These are phyloP conservation scores for Hypanus sabinus DNA, from an alignment of 2,113 vertebrate species.

Conservation along the genomic window DNA sequence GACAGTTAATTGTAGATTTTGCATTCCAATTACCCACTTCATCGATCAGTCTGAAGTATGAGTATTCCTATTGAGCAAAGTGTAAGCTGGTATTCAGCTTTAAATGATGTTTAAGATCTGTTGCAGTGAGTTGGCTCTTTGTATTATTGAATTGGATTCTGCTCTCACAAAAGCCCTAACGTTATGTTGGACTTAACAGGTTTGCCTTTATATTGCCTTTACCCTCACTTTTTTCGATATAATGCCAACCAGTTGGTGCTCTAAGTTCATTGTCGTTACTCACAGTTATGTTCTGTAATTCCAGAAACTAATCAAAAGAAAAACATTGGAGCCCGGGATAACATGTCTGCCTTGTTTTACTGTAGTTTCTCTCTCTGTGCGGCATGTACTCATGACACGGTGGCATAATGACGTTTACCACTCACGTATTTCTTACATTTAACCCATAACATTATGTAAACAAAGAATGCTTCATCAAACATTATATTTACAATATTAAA, in stretches of 20 bases:
- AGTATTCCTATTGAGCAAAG: not conserved
- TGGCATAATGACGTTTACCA: too few relatives aligned
- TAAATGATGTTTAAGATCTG: not conserved
- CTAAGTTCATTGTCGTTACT: not conserved
- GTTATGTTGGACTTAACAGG: not conserved
- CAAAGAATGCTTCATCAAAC: too few relatives aligned
- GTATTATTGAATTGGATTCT: not conserved
- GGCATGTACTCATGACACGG: too few relatives aligned
- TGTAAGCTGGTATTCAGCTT: not conserved
- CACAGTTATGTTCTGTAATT: too few relatives aligned
- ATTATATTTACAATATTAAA: too few relatives aligned
- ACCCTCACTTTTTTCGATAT: not conserved
- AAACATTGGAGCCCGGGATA: too few relatives aligned
- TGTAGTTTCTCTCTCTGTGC: too few relatives aligned
- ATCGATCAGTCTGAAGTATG: not conserved
- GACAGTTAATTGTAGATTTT: not conserved
- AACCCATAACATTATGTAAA: too few relatives aligned
- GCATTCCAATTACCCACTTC: not conserved
- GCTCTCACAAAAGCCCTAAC: too few relatives aligned
- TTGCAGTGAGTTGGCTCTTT: not conserved
- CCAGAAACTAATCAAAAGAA: too few relatives aligned
- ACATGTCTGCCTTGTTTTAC: too few relatives aligned
- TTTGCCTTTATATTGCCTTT: not conserved
- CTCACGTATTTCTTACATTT: too few relatives aligned
- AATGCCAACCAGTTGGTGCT: not conserved